These are phyloP conservation scores for Sylvilagus floridanus DNA, from an alignment of 2,797 vertebrate genomes.

Conservation along the genomic window DNA sequence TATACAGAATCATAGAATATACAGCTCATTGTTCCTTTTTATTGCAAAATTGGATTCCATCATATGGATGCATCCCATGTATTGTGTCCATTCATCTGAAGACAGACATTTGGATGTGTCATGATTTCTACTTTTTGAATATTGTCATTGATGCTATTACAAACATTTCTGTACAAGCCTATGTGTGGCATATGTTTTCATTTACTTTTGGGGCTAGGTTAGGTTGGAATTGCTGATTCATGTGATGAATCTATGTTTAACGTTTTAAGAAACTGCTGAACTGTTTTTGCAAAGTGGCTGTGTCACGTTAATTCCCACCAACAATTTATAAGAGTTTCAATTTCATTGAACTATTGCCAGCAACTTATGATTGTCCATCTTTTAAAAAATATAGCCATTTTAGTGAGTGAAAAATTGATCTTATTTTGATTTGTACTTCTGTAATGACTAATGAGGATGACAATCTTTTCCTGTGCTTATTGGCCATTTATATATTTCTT, in stretches of 20 bases:
- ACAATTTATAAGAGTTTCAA: not conserved
- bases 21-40: not conserved
- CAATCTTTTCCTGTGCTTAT: not conserved
- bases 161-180: constrained; percentile 11
- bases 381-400: not conserved
- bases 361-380: not conserved
- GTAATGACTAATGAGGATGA: not conserved
- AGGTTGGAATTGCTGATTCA: not conserved
- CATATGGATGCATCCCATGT: too few relatives aligned
- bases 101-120: not conserved
- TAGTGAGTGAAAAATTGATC: not conserved
- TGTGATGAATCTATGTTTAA: not conserved
- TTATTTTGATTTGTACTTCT: constrained; percentile 30
- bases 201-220: not conserved
- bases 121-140: not conserved
- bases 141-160: not conserved
- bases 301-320: not conserved
- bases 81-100: not conserved
- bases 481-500: not conserved
- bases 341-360: not conserved
- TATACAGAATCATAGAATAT: too few relatives aligned
- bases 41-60: not conserved
- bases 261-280: not conserved
- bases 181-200: not conserved
- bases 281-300: not conserved